phyloP scores from a whole-genome alignment of 2,888 invertebrate genomes.

The Xanthia icteritia region DNA sequence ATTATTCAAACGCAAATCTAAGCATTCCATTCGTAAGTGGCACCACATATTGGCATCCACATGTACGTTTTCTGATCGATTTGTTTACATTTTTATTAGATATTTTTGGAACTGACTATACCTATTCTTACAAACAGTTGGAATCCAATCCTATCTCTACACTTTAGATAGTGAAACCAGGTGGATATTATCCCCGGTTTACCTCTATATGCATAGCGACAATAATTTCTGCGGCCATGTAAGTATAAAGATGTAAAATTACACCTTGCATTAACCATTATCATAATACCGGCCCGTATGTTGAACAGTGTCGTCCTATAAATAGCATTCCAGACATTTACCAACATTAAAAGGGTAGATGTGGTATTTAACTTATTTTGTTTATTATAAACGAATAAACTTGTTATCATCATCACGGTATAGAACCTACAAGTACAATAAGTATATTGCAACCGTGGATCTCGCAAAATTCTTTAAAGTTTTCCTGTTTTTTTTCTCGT shows the following conservation, averaged over 20 bases:
- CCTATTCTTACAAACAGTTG: too few species aligned
- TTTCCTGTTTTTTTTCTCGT: conserved; percentile 23
- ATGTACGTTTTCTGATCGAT: too few species aligned
- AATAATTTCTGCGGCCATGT: neutral
- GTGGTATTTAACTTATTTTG: neutral
- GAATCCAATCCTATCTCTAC: neutral
- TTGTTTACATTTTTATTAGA: too few species aligned
- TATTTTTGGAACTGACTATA: too few species aligned
- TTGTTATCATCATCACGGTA: too few species aligned
- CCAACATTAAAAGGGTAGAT: neutral
- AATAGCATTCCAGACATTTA: conserved; percentile 24
- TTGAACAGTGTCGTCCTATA: neutral
- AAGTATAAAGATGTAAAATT: conserved; percentile 25
- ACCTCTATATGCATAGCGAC: neutral
- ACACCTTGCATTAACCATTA: conserved; percentile 12
- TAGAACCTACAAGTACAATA: too few species aligned
- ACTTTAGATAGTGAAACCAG: neutral
- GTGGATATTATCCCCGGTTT: neutral
- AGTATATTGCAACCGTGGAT: too few species aligned
- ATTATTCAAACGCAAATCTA: too few species aligned
- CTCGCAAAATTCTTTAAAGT: neutral
- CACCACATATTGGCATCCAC: too few species aligned
- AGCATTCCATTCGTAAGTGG: too few species aligned
- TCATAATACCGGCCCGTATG: neutral
- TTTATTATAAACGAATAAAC: too few species aligned